These are phyloP conservation scores for Coryphaenoides rupestris DNA, from an alignment of 2,113 vertebrate species.

Conservation along the genomic window DNA sequence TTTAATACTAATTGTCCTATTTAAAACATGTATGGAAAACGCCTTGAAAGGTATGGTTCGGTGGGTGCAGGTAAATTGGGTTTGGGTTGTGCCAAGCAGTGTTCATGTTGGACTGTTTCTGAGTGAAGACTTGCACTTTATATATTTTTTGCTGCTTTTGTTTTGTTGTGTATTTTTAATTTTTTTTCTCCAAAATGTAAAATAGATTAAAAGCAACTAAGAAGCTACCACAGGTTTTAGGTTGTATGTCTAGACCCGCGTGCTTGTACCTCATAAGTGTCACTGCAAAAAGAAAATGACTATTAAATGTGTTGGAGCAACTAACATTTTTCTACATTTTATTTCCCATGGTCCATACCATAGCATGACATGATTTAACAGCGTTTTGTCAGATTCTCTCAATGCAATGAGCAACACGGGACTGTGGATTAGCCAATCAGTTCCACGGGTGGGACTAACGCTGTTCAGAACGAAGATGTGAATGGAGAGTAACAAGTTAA, in stretches of 20 bases:
- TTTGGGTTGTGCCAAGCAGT: slow-evolving; percentile 14
- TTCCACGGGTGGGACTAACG: too few species aligned
- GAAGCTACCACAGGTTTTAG: slow-evolving; percentile 7
- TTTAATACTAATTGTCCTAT: not conserved
- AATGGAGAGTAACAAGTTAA: too few species aligned
- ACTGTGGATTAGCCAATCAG: too few species aligned
- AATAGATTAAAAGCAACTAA: not conserved
- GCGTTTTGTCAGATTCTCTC: too few species aligned
- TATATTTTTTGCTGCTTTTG: slow-evolving; percentile 26
- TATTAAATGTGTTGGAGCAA: too few species aligned
- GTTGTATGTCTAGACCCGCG: slow-evolving; percentile 30
- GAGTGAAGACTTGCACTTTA: slow-evolving; percentile 28
- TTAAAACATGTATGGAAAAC: not conserved
- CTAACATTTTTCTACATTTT: too few species aligned
- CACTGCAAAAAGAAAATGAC: too few species aligned
- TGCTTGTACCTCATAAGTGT: slow-evolving; percentile 17
- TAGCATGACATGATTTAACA: too few species aligned
- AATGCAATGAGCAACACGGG: too few species aligned
- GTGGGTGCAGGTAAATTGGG: not conserved
- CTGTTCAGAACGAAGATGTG: too few species aligned
- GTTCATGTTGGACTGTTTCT: slow-evolving; percentile 1
- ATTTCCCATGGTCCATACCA: too few species aligned
- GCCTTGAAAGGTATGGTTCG: not conserved
- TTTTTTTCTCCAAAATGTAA: slow-evolving; percentile 2
- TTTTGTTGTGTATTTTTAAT: slow-evolving; percentile 4